Conservation (phyloP, 2,888 invertebrate species). For the Agriopis leucophaearia region DNA sequence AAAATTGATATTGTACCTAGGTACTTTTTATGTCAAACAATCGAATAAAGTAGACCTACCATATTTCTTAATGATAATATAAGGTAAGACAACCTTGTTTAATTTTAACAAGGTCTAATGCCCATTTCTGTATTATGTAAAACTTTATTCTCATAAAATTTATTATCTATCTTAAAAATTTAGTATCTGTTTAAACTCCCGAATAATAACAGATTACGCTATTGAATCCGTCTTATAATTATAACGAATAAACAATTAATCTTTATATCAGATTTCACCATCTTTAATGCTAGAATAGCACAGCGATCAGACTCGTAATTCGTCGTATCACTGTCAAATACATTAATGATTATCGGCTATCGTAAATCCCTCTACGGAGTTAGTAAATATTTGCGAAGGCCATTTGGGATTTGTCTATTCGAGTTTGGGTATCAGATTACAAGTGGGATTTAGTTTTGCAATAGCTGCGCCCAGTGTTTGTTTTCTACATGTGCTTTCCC, state of each 20-base stretch:
- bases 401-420: slow-evolving; percentile 12
- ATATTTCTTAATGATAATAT: too few species aligned
- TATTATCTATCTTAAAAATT: too few species aligned
- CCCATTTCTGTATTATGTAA: too few species aligned
- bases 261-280: background rate
- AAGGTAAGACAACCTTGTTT: too few species aligned
- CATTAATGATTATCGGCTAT: background rate
- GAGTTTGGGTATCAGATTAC: background rate
- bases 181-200: too few species aligned
- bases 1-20: slow-evolving; percentile 21
- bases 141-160: too few species aligned
- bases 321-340: slow-evolving; percentile 1
- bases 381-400: slow-evolving; percentile 13
- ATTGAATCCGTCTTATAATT: too few species aligned
- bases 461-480: background rate
- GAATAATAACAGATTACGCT: too few species aligned
- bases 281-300: background rate
- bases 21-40: background rate
- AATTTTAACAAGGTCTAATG: too few species aligned
- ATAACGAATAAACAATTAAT: too few species aligned
- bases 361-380: slow-evolving; percentile 7
- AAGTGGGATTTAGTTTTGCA: background rate
- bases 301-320: background rate
- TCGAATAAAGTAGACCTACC: background rate
- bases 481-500: too few species aligned